A percentile compares a stretch with the other conserved stretches of the same genome.
Evolutionary conservation across 1,140 invertebrate species (phyloP).

Genomic region (Megathymus violae): DNA sequence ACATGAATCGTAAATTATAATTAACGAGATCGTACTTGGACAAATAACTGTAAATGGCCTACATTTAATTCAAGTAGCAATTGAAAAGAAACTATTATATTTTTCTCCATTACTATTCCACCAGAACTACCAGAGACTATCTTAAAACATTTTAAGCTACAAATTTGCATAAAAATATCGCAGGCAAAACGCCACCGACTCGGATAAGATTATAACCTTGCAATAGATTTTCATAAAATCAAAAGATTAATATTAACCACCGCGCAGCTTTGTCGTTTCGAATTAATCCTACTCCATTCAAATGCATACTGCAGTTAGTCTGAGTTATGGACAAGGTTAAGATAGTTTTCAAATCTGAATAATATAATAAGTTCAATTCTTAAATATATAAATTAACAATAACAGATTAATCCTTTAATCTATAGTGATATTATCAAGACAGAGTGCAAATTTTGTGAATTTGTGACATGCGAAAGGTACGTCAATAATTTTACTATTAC

Average conservation of each 20-base stretch:
- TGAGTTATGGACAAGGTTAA: background rate
- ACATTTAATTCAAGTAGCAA: background rate
- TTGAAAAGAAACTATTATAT: background rate
- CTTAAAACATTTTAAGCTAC: slow-evolving; percentile 2
- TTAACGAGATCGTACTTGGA: no score
- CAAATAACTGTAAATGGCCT: no score
- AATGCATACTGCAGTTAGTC: background rate
- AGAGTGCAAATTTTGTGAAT: no score
- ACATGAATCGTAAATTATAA: no score
- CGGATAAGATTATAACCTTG: slow-evolving; percentile 1
- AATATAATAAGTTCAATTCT: no score
- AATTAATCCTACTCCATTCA: background rate
- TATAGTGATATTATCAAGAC: no score
- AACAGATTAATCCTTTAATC: no score
- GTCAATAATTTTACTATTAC: no score
- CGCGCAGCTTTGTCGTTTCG: background rate
- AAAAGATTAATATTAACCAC: slow-evolving; percentile 12
- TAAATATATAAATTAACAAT: no score
- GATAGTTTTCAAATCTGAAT: no score
- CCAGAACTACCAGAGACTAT: background rate
- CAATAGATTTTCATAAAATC: slow-evolving; percentile 18
- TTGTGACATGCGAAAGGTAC: no score
- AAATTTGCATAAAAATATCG: slow-evolving; percentile 10
- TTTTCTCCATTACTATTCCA: background rate
- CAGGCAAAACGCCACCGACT: slow-evolving; percentile 11